Evolutionary conservation across 2,888 invertebrate genomes (phyloP).

Genomic region (Carcina quercana): DNA sequence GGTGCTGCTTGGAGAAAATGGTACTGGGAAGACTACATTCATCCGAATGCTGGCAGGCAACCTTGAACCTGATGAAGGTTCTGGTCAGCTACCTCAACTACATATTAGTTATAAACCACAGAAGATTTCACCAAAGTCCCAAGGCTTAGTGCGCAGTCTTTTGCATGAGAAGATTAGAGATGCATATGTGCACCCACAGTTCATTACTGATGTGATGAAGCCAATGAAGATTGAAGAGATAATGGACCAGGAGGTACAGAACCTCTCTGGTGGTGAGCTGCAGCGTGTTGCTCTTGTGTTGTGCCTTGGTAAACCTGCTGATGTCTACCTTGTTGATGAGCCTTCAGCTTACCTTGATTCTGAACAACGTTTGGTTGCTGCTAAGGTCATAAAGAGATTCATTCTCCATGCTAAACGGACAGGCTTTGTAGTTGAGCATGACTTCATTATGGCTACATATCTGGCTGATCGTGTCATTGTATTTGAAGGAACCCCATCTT

Average conservation of each 20-base stretch:
- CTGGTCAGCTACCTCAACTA: slow-evolving; percentile 87
- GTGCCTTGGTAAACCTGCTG: slow-evolving; percentile 98
- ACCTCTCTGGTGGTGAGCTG: slow-evolving; percentile 99
- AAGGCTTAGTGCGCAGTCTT: slow-evolving; percentile 92
- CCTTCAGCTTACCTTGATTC: slow-evolving; percentile 99
- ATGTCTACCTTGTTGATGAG: slow-evolving; percentile 98
- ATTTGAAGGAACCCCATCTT: slow-evolving; percentile 95
- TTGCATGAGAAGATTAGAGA: slow-evolving; percentile 98
- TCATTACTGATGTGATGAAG: slow-evolving; percentile 99
- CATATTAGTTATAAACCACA: slow-evolving; percentile 99
- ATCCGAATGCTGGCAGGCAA: slow-evolving; percentile 99
- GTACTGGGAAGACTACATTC: slow-evolving; percentile 99
- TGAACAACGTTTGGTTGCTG: slow-evolving; percentile 99
- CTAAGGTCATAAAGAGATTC: slow-evolving; percentile 98
- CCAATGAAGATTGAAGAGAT: slow-evolving; percentile 97
- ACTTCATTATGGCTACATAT: slow-evolving; percentile 99
- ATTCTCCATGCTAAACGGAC: slow-evolving; percentile 99
- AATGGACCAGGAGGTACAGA: slow-evolving; percentile 98
- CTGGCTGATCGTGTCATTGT: slow-evolving; percentile 98
- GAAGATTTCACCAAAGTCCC: slow-evolving; percentile 98
- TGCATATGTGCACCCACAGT: slow-evolving; percentile 97
- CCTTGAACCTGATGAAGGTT: slow-evolving; percentile 88
- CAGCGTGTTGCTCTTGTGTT: slow-evolving; percentile 97
- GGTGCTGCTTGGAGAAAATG: slow-evolving; percentile 97
- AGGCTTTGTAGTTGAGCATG: slow-evolving; percentile 99